These are phyloP conservation scores for Tanypteryx hageni DNA, from an alignment of 2,888 invertebrate genomes.

Conservation along the genomic window DNA sequence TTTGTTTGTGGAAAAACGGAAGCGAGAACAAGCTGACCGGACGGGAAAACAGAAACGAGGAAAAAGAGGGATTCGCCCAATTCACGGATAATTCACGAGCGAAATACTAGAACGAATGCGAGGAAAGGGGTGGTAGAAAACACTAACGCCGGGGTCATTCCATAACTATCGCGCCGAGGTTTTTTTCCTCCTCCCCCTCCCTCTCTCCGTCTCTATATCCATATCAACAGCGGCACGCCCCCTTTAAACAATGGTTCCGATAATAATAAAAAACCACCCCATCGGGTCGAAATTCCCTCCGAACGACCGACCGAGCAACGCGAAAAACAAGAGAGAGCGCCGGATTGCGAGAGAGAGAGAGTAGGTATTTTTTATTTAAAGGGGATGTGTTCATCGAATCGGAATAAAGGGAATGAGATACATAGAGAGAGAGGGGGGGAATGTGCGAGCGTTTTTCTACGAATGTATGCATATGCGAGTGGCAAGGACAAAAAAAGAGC, in stretches of 20 bases:
- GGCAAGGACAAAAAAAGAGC: background rate
- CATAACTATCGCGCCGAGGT: background rate
- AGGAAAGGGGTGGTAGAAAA: background rate
- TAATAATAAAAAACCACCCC: background rate
- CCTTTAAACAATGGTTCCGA: slow-evolving; percentile 10
- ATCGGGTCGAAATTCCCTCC: background rate
- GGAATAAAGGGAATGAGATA: background rate
- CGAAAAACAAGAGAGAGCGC: background rate
- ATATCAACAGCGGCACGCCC: slow-evolving; percentile 19
- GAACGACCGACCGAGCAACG: slow-evolving; percentile 4
- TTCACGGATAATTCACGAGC: background rate
- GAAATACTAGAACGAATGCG: background rate
- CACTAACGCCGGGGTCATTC: background rate
- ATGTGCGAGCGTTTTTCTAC: background rate
- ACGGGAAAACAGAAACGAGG: background rate
- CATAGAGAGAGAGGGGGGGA: background rate
- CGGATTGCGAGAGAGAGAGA: background rate
- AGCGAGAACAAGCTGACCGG: background rate
- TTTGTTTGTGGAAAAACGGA: background rate
- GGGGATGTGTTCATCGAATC: background rate
- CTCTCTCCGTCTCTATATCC: background rate
- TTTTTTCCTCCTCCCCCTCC: background rate
- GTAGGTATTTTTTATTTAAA: background rate
- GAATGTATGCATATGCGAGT: background rate
- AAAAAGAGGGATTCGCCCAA: background rate